phyloP scores from a whole-genome alignment of 2,888 invertebrate species.

The Oscheius sp. region DNA sequence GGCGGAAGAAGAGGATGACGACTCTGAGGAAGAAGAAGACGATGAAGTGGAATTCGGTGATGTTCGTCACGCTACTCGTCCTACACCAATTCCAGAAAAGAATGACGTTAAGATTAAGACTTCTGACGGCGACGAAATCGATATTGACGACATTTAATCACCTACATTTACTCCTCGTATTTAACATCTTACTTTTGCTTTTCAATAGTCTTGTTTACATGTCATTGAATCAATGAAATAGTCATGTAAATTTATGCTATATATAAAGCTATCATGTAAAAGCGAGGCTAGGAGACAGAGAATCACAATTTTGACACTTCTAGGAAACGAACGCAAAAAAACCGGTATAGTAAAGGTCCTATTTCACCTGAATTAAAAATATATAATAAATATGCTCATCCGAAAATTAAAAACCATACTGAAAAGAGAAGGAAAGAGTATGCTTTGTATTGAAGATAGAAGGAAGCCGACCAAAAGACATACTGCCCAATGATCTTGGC shows the following conservation, averaged over 20 bases:
- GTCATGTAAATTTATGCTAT: not conserved
- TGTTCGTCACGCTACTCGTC: constrained; percentile 42
- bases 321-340: not conserved
- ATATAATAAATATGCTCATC: too few species aligned
- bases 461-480: constrained; percentile 66
- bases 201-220: not conserved
- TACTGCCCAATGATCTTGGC: constrained; percentile 67
- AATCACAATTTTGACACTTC: not conserved
- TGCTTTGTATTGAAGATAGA: constrained; percentile 52
- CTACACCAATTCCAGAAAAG: not conserved
- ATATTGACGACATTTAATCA: constrained; percentile 65
- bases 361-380: too few species aligned
- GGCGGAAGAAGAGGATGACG: constrained; percentile 88
- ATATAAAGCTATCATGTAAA: constrained; percentile 2
- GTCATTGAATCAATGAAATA: not conserved
- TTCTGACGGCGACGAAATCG: constrained; percentile 60
- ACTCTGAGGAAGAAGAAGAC: constrained; percentile 80
- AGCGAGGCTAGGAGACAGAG: not conserved
- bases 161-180: not conserved
- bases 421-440: not conserved
- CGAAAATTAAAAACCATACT: too few species aligned
- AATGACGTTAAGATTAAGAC: constrained; percentile 42
- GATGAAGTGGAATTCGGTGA: constrained; percentile 74
- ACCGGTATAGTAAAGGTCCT: not conserved
- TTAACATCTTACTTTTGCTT: not conserved